phyloP scores from a whole-genome alignment of 2,797 vertebrate genomes.

The Chrosomus eos region DNA sequence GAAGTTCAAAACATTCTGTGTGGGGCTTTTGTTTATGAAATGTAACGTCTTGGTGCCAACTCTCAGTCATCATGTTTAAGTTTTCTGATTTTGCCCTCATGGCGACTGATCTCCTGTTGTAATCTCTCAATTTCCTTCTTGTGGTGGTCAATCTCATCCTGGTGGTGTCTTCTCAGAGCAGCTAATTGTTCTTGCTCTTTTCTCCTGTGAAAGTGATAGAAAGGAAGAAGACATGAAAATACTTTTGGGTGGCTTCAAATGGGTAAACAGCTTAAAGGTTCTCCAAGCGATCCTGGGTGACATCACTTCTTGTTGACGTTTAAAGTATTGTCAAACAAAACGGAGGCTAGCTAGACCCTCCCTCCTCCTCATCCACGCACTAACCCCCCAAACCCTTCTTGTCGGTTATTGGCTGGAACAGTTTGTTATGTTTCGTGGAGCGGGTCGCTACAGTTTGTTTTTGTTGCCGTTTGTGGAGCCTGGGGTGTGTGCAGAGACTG shows the following conservation, averaged over 20 bases:
- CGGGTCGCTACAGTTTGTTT: too few species aligned
- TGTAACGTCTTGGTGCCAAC: not conserved
- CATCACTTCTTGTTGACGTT: too few species aligned
- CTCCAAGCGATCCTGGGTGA: too few species aligned
- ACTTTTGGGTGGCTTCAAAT: not conserved
- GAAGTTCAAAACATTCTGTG: not conserved
- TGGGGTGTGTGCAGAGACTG: too few species aligned
- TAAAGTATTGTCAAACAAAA: too few species aligned
- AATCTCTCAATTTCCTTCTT: slow-evolving; percentile 89
- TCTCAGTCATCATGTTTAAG: slow-evolving; percentile 79
- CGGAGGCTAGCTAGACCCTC: too few species aligned
- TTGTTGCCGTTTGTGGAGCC: too few species aligned
- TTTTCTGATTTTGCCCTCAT: slow-evolving; percentile 85
- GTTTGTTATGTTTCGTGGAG: too few species aligned
- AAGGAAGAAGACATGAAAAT: not conserved
- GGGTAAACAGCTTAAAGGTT: too few species aligned
- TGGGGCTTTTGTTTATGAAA: not conserved
- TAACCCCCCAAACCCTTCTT: too few species aligned
- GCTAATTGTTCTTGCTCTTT: slow-evolving; percentile 85
- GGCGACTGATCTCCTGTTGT: slow-evolving; percentile 88
- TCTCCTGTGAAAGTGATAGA: slow-evolving; percentile 74
- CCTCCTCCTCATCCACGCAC: too few species aligned
- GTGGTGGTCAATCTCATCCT: slow-evolving; percentile 88
- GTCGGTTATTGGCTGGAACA: too few species aligned
- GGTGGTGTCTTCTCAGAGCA: slow-evolving; percentile 82